These are phyloP conservation scores for Phrynocephalus versicolor DNA, from an alignment of 2,113 vertebrate species.

Conservation along the genomic window DNA sequence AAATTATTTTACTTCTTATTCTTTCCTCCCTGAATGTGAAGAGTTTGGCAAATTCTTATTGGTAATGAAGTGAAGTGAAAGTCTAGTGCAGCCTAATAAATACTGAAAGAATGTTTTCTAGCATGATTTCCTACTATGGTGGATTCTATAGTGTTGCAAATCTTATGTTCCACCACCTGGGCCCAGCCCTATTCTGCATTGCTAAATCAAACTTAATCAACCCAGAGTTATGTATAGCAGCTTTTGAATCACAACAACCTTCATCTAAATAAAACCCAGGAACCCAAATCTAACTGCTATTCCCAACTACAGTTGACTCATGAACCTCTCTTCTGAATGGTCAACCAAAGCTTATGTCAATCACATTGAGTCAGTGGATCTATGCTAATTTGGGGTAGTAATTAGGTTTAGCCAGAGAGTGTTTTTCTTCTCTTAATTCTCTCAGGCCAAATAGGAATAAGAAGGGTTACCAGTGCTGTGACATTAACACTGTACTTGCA, in stretches of 20 bases:
- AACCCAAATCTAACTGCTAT: background rate
- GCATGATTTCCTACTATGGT: too few species aligned
- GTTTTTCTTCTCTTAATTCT: background rate
- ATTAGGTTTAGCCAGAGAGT: background rate
- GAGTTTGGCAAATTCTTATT: background rate
- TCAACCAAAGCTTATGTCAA: too few species aligned
- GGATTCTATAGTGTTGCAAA: too few species aligned
- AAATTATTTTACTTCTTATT: too few species aligned
- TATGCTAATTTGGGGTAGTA: too few species aligned
- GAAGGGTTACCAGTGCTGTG: constrained; percentile 16
- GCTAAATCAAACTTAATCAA: background rate
- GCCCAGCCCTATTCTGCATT: too few species aligned
- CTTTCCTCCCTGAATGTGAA: background rate
- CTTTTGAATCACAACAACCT: background rate
- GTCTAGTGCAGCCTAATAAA: background rate
- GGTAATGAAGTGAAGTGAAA: background rate
- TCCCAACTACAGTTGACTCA: too few species aligned
- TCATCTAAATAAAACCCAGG: background rate
- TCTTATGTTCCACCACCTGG: too few species aligned
- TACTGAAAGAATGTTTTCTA: too few species aligned
- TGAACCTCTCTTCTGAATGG: too few species aligned
- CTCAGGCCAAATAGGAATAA: background rate
- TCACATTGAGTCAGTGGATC: too few species aligned
- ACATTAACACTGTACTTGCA: constrained; percentile 15
- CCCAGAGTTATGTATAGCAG: background rate